A percentile compares a stretch with the other conserved stretches of the same genome.
Conservation (phyloP, 2,888 invertebrate genomes). For the Tineola bisselliella region DNA sequence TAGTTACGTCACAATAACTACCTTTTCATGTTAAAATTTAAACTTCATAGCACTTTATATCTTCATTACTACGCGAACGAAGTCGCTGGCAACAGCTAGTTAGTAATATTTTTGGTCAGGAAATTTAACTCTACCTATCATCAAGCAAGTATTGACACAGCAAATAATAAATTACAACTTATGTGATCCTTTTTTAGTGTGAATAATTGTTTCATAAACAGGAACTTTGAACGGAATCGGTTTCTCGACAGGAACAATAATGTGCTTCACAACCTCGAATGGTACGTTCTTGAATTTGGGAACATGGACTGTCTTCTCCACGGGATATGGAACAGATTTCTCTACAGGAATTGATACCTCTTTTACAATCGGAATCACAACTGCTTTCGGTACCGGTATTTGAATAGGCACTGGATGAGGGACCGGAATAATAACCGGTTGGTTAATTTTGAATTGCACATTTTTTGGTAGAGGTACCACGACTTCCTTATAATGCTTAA, state of each 20-base stretch:
- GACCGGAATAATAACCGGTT: conserved; percentile 66
- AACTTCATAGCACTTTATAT: too few species aligned
- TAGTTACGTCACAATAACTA: too few species aligned
- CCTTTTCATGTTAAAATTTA: too few species aligned
- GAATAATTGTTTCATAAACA: conserved; percentile 76
- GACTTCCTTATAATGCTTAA: conserved; percentile 75
- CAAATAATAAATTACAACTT: conserved; percentile 30
- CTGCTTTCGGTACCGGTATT: conserved; percentile 73
- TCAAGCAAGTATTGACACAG: too few species aligned
- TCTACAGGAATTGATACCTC: conserved; percentile 76
- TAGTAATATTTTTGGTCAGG: too few species aligned
- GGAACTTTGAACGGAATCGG: conserved; percentile 77
- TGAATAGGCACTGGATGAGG: conserved; percentile 76
- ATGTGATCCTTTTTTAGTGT: conserved; percentile 70
- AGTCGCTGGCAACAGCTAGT: too few species aligned
- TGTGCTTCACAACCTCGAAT: conserved; percentile 73
- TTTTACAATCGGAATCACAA: conserved; percentile 74
- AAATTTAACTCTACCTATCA: too few species aligned
- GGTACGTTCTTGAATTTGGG: conserved; percentile 76
- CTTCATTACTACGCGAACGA: too few species aligned
- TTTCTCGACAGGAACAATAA: conserved; percentile 74
- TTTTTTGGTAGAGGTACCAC: conserved; percentile 73
- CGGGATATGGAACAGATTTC: conserved; percentile 77
- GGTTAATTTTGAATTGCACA: conserved; percentile 66
- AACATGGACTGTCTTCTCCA: conserved; percentile 72